Conservation (phyloP, 2,888 invertebrate species). For the Bellardia pandia region DNA sequence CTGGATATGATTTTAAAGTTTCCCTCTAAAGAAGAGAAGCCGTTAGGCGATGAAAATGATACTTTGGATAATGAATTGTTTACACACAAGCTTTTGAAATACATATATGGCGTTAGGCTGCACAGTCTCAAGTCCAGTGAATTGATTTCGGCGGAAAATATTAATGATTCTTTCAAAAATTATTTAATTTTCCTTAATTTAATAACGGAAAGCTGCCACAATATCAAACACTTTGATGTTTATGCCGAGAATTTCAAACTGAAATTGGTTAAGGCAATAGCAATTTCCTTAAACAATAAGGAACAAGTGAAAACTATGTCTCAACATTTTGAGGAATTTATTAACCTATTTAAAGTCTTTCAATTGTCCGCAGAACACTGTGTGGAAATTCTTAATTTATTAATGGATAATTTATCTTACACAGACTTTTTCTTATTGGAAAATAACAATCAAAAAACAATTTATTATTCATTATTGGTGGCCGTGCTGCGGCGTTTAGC, state of each 20-base stretch:
- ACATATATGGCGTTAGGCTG: constrained; percentile 80
- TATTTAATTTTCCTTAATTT: constrained; percentile 79
- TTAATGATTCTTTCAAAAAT: constrained; percentile 75
- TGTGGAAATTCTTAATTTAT: constrained; percentile 77
- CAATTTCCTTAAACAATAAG: constrained; percentile 74
- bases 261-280: constrained; percentile 80
- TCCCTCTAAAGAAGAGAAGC: not conserved
- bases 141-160: constrained; percentile 37
- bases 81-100: constrained; percentile 78
- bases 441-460: constrained; percentile 80
- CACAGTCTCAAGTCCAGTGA: constrained; percentile 76
- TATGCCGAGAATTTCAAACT: constrained; percentile 79
- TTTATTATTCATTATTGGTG: constrained; percentile 85
- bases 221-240: constrained; percentile 75
- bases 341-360: constrained; percentile 79
- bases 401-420: constrained; percentile 78
- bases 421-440: constrained; percentile 79
- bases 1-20: constrained; percentile 56
- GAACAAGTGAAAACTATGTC: constrained; percentile 57
- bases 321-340: constrained; percentile 76
- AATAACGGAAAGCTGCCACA: constrained; percentile 76
- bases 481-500: constrained; percentile 85
- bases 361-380: constrained; percentile 79
- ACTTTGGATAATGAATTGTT: constrained; percentile 62
- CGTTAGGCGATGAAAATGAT: not conserved